Base-by-base conservation (phyloP, 1,140 invertebrate species). In the Paracyclopina nana region DNA sequence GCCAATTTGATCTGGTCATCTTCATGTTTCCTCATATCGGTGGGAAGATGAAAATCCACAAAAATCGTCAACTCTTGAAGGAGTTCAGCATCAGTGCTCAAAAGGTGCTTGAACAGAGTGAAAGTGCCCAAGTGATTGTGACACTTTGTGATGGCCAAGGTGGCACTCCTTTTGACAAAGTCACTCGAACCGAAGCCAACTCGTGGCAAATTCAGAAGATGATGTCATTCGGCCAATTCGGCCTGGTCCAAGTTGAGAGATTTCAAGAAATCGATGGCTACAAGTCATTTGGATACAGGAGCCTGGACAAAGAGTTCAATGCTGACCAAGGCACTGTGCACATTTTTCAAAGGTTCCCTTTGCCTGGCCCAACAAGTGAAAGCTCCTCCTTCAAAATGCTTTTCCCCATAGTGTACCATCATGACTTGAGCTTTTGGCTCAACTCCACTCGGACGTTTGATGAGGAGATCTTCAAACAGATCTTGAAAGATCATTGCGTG, bases 311-410 rank as follows among this genome's bases (percentile, higher is more conserved):
- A 38, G 34, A 20, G 9, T 38, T 38, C 9, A 20, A n/a, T 8
- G 20, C 34, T 16, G 20, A 16, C 2, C 14, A 20, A 38, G n/a
- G n/a, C 9, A 38, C 68, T 58, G 68, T 64, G 65, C 85, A 92
- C 62, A 70, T 72, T 56, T 70, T 63, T 69, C 85, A 92, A 48
- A 77, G 65, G n/a, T n/a, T n/a, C n/a, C n/a, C n/a, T n/a, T n/a
- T n/a, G n/a, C n/a, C n/a, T n/a, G n/a, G n/a, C n/a, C n/a, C n/a
- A n/a, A n/a, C n/a, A n/a, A n/a, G n/a, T n/a, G n/a, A n/a, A n/a
- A n/a, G n/a, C n/a, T n/a, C n/a, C n/a, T n/a, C n/a, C n/a, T n/a
- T n/a, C n/a, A n/a, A n/a, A n/a, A n/a, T n/a, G n/a, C n/a, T n/a
- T n/a, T n/a, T n/a, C n/a, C n/a, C n/a, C n/a, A n/a, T n/a, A n/a